Conservation (phyloP, 2,113 vertebrate genomes). For the Gobio gobio region DNA sequence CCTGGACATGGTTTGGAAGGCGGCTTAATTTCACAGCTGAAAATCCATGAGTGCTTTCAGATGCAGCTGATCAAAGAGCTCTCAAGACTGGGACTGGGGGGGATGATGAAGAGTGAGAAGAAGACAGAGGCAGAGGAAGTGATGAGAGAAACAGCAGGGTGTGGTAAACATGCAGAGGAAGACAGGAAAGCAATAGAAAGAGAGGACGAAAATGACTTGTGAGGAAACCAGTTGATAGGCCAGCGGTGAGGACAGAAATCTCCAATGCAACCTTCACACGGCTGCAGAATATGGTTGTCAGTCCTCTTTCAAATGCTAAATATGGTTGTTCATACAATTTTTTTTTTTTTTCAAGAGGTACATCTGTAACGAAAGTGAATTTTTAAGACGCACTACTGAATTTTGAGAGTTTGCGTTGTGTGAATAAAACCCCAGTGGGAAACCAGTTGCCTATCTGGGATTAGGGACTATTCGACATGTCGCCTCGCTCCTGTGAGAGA, state of each 20-base stretch:
- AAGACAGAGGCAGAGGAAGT: conserved; percentile 23
- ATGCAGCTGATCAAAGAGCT: conserved; percentile 57
- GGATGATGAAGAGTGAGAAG: conserved; percentile 21
- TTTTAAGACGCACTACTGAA: neutral
- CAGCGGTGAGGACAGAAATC: neutral
- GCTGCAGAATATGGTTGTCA: neutral
- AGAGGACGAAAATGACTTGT: neutral
- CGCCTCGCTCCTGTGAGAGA: neutral
- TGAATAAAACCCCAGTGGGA: neutral
- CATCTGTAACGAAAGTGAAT: neutral
- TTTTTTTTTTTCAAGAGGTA: neutral
- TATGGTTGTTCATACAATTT: neutral
- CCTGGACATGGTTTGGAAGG: conserved; percentile 43
- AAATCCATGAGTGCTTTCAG: conserved; percentile 55
- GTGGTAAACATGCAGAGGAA: neutral
- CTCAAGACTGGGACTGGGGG: conserved; percentile 14
- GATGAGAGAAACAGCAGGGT: conserved; percentile 1
- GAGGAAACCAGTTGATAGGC: neutral
- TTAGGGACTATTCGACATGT: neutral
- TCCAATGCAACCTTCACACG: neutral
- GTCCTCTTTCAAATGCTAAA: neutral
- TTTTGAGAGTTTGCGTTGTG: neutral
- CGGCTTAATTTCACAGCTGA: conserved; percentile 50
- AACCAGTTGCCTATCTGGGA: neutral
- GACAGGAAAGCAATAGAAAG: neutral